These are phyloP conservation scores for Anas georgica DNA, from an alignment of 2,797 vertebrate genomes.

Conservation along the genomic window DNA sequence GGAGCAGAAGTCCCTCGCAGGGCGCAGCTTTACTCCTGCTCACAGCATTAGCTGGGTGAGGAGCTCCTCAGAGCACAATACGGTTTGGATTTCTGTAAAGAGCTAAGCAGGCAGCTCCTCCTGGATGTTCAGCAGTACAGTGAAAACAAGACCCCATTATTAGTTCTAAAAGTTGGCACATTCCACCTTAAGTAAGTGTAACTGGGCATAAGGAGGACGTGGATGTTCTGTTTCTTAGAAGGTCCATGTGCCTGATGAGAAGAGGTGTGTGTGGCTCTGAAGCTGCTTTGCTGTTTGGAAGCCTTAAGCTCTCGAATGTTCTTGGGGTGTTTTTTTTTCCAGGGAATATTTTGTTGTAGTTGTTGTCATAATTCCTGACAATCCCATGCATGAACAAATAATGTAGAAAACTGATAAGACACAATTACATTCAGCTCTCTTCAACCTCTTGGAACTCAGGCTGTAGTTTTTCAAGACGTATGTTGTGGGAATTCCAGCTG, in stretches of 20 bases:
- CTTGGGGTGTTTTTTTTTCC: not conserved
- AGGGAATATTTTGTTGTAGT: not conserved
- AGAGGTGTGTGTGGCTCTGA: not conserved
- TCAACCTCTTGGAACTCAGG: not conserved
- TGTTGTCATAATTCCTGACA: not conserved
- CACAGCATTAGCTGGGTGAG: conserved; percentile 4
- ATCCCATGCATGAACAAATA: not conserved
- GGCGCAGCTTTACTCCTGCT: not conserved
- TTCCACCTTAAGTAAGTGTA: not conserved
- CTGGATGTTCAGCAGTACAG: not conserved
- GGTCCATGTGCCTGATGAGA: not conserved
- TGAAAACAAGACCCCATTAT: not conserved
- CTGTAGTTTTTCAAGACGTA: not conserved
- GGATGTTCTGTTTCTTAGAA: not conserved
- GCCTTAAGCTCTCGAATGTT: not conserved
- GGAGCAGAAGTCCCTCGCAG: conserved; percentile 28
- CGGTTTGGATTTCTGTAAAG: not conserved
- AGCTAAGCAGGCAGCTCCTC: not conserved
- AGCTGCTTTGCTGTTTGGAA: not conserved
- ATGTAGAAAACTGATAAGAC: not conserved
- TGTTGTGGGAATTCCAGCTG: not conserved
- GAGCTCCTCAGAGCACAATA: not conserved
- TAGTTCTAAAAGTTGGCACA: not conserved
- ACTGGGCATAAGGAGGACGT: not conserved
- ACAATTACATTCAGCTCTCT: not conserved